phyloP scores from a whole-genome alignment of 2,888 invertebrate species.

The Agonum fuliginosum region DNA sequence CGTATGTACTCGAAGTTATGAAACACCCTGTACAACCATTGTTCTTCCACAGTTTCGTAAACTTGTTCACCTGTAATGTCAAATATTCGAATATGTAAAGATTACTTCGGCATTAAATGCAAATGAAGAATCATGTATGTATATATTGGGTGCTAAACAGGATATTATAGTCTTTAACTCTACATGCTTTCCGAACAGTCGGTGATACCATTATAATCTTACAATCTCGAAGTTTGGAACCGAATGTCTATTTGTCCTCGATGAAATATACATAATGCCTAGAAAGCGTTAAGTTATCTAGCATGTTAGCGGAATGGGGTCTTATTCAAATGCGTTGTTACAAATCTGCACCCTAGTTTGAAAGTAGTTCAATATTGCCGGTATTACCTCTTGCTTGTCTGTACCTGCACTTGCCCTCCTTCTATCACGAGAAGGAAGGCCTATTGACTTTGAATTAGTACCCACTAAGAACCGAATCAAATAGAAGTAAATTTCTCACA shows the following conservation, averaged over 20 bases:
- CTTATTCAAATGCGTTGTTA: conserved; percentile 24
- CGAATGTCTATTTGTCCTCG: conserved; percentile 28
- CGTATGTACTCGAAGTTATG: too few relatives aligned
- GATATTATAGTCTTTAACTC: not conserved
- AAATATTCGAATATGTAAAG: not conserved
- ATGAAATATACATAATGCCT: conserved; percentile 16
- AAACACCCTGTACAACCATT: too few relatives aligned
- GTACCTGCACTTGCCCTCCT: conserved; percentile 15
- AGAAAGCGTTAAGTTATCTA: conserved; percentile 24
- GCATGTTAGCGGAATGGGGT: conserved; percentile 4
- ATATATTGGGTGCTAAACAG: not conserved
- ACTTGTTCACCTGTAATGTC: too few relatives aligned
- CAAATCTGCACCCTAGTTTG: conserved; percentile 31
- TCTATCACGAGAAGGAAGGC: not conserved
- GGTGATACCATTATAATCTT: conserved; percentile 21
- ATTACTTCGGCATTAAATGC: not conserved
- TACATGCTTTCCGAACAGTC: not conserved
- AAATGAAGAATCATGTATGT: not conserved
- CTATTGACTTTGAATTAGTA: conserved; percentile 35
- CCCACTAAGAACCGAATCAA: conserved; percentile 3
- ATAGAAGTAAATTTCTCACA: conserved; percentile 15
- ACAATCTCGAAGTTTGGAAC: conserved; percentile 15
- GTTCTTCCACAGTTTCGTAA: too few relatives aligned
- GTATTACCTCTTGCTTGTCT: conserved; percentile 10
- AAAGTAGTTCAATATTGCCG: not conserved